These are phyloP conservation scores for Nematolebias whitei DNA, from an alignment of 2,113 vertebrate species.

Conservation along the genomic window DNA sequence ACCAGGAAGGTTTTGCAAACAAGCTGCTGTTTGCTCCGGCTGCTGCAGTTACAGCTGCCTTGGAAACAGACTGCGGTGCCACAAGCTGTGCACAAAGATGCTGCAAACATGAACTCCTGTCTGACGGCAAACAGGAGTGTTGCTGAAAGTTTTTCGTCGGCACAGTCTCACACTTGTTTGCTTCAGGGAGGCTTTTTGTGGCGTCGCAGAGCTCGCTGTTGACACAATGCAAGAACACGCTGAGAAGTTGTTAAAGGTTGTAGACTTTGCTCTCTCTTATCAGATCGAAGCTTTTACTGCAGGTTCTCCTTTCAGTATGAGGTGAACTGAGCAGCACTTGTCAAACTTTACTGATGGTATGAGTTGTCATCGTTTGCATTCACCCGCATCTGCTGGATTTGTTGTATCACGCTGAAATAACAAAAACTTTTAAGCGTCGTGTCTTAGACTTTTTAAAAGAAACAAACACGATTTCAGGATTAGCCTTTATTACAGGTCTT, in stretches of 20 bases:
- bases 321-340: background rate
- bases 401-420: background rate
- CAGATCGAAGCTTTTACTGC: fast-evolving
- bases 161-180: conserved; percentile 1
- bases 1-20: no score
- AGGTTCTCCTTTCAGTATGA: background rate
- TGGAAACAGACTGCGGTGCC: conserved; percentile 31
- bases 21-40: conserved; percentile 51
- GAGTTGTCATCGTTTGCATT: background rate
- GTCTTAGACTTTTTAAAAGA: no score
- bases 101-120: conserved; percentile 8
- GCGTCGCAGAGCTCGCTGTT: background rate
- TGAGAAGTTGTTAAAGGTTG: conserved; percentile 3
- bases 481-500: no score
- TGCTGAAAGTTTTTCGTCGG: conserved; percentile 11
- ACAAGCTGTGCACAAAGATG: conserved; percentile 29
- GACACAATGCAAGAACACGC: background rate
- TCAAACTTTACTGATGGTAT: background rate
- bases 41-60: conserved; percentile 28
- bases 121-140: no score
- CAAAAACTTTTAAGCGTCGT: no score
- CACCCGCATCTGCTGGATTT: conserved; percentile 8
- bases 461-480: no score
- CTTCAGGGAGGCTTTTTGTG: background rate
- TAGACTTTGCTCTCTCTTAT: background rate